Base-by-base conservation (phyloP, 2,113 vertebrate species). In the Caranx ignobilis region DNA sequence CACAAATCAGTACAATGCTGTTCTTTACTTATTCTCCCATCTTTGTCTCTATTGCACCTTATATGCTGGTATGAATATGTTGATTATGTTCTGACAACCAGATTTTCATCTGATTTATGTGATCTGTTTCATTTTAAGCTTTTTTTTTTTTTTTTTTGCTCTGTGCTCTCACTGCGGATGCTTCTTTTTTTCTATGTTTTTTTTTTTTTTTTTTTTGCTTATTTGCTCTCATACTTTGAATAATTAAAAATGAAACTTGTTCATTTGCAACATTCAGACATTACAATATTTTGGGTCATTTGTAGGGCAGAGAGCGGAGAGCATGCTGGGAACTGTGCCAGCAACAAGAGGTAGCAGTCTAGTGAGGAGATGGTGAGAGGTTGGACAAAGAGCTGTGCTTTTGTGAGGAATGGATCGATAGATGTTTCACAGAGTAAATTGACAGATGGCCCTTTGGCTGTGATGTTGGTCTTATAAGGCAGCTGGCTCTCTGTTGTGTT, bases 371-470 rank as follows among this genome's bases (percentile, higher is more conserved):
- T 66, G 37, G 54, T 26, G 8, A 67, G 80, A 54, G 57, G 79
- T 83, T 75, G 56, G 61, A 88, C 77, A 69, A 72, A 31, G 56
- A 83, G 54, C 83, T 82, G 61, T 71, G 73, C 77, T 83, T 88
- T 88, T 85, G 72, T 85, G 64, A 74, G 50, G 79, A 84, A 66
- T 66, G 60, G 71, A 88, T 88, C 82, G 5, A 89, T 88, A 77
- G 54, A 63, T 80, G 85, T 86, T 87, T 79, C 70, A 78, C 71
- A 65, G 73, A 81, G 77, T 68, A 88, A 88, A 89, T 83, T 84
- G 88, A 81, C 79, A 75, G 66, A 75, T 88, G 86, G 66, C 78
- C 79, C 78, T 81, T 78, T 71, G 78, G 78, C 80, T 81, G 72
- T 77, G 74, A 79, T 87, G 81, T 67, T 77, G 79, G 73, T 69